A percentile compares a stretch with the other conserved stretches of the same genome.
phyloP scores from a whole-genome alignment of 2,888 invertebrate genomes.

The Tanypteryx hageni region DNA sequence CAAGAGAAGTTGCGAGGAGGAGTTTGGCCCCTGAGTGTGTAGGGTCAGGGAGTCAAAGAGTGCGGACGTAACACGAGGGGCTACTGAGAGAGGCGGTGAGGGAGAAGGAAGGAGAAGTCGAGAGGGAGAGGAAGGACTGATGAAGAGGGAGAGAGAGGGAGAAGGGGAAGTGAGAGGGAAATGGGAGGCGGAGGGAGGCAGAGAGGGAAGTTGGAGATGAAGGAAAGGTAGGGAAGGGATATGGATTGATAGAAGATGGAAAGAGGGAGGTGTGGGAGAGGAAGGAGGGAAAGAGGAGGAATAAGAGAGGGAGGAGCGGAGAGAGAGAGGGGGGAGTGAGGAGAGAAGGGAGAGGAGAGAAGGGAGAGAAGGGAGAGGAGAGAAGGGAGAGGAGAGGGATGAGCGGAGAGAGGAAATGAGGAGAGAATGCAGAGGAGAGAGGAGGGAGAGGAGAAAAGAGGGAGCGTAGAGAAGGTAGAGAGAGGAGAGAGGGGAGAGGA shows the following conservation, averaged over 20 bases:
- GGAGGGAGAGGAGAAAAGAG: too few species aligned
- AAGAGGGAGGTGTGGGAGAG: not conserved
- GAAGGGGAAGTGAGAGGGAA: not conserved
- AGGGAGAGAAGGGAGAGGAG: not conserved
- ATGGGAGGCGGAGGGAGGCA: not conserved
- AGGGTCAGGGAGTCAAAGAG: not conserved
- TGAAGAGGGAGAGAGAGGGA: not conserved
- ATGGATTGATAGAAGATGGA: not conserved
- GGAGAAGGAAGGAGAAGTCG: not conserved
- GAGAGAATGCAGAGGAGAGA: too few species aligned
- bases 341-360: too few species aligned
- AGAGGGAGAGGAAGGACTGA: not conserved
- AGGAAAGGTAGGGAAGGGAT: not conserved
- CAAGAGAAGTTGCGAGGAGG: not conserved
- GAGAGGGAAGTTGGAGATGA: not conserved
- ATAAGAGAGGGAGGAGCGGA: not conserved
- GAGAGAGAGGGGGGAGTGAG: not conserved
- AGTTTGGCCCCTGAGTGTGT: not conserved
- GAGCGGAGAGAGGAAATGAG: too few species aligned
- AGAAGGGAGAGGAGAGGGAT: constrained; percentile 21
- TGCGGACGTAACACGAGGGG: not conserved
- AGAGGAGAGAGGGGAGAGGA: not conserved
- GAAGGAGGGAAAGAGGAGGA: not conserved
- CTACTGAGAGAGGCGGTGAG: not conserved
- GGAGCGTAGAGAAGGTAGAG: not conserved